phyloP scores from a whole-genome alignment of 1,140 invertebrate genomes.

The Heliconius hewitsoni region DNA sequence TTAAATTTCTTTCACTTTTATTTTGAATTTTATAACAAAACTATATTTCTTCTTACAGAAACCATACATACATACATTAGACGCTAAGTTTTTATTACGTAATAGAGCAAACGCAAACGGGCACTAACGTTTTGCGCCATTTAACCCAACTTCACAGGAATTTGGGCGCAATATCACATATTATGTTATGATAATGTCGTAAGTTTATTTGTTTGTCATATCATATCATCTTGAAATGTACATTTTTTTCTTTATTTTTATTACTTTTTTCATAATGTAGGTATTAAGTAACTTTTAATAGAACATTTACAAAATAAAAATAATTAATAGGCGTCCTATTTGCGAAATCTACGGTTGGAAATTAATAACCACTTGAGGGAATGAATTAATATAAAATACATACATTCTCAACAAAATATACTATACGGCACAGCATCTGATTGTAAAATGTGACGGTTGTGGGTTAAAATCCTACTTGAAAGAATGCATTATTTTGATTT shows the following conservation, averaged over 20 bases:
- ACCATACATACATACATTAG: background rate
- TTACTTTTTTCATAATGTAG: background rate
- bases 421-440: too few species aligned
- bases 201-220: conserved; percentile 10
- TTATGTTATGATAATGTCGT: conserved; percentile 8
- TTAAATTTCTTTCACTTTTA: background rate
- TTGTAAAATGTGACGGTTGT: too few species aligned
- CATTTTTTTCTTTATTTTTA: background rate
- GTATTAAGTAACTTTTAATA: too few species aligned
- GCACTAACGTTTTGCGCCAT: conserved; percentile 3
- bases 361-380: too few species aligned
- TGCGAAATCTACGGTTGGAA: too few species aligned
- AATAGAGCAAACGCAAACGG: conserved; percentile 9
- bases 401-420: too few species aligned
- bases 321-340: too few species aligned
- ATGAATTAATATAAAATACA: too few species aligned
- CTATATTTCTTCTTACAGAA: background rate
- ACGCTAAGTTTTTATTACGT: conserved; percentile 12
- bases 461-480: too few species aligned
- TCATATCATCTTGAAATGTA: background rate
- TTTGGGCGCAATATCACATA: background rate
- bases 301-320: too few species aligned
- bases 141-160: conserved; percentile 5
- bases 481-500: too few species aligned
- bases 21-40: background rate